Conservation (phyloP, 2,113 vertebrate species). For the Halcyon malimbica region DNA sequence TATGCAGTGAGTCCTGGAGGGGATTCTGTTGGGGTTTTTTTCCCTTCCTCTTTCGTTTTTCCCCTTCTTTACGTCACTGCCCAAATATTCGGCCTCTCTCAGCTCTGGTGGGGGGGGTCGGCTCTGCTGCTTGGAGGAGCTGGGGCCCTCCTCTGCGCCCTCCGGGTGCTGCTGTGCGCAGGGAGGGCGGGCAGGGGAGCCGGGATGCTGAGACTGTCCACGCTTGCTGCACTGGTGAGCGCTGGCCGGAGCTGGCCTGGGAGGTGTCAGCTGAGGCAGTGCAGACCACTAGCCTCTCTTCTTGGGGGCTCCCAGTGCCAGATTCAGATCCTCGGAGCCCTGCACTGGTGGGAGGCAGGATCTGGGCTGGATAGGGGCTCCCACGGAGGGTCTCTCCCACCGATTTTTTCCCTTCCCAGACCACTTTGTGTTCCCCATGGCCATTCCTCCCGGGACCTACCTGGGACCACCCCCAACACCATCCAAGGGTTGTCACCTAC, state of each 20-base stretch:
- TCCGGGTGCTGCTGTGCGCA: neutral
- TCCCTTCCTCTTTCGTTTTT: constrained; percentile 20
- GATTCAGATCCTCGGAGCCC: neutral
- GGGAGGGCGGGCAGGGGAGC: neutral
- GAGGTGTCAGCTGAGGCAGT: neutral
- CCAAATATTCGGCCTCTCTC: constrained; percentile 21
- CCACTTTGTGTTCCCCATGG: neutral
- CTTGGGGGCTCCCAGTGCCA: neutral
- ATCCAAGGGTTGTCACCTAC: neutral
- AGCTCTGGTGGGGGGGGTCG: neutral
- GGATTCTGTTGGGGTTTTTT: neutral
- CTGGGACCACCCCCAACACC: neutral
- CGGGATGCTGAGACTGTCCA: neutral
- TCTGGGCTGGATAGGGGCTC: neutral
- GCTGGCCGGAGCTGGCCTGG: neutral
- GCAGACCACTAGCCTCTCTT: neutral
- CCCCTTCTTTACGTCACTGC: constrained; percentile 36
- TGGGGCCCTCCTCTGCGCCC: constrained; percentile 11
- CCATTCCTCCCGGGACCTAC: neutral
- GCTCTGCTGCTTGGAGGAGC: neutral
- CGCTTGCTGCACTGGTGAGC: fast-evolving
- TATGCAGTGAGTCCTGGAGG: neutral
- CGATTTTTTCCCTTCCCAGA: neutral
- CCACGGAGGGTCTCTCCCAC: neutral
- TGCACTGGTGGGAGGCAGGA: neutral